Base-by-base conservation (phyloP, 2,888 invertebrate genomes). In the Pycnomerus fuliginosus region DNA sequence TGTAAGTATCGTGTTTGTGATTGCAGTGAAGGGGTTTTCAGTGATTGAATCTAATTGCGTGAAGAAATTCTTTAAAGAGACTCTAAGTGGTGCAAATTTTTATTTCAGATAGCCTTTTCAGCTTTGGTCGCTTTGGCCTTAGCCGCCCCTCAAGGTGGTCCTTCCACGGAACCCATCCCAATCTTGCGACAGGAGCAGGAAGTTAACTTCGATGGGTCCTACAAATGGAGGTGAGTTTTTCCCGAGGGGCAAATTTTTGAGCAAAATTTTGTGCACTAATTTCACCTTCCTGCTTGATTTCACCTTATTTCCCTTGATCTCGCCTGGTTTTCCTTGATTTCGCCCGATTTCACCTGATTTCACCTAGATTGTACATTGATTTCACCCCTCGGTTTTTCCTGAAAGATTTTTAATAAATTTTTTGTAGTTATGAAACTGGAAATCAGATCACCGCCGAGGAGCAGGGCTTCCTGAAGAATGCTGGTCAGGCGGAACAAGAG, bases 171-270 rank as follows among this genome's bases (percentile, higher is more conserved):
- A 49, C 80, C 79, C 1, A 80, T 84, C 17, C 83, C 84, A 8
- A 85, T 85, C 43, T 70, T 85, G 30, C 54, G 79, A 39, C 84
- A 84, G 66, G 83, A 84, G 52, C 81, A 83, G 56, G 78, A 83
- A 60, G 77, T 84, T 12, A 84, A 84, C 58, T 80, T 79, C 16
- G 85, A 85, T 67, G 85, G 85, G 49, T 81, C 82, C 37, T 81
- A 80, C 55, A 77, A 76, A 59, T 79, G 74, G 71, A 76, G 74
- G 76, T 78, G 52, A 11, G 11, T 16, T 11, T 16, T 16, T 29
- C 11, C 17, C 10, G 16, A 11, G 13, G 14, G 16, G 16, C 7
- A 1, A 16, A 28, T 32, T 32, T 32, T 30, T 5, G 20, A 20
- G n/a, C n/a, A n/a, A n/a, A n/a, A n/a, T n/a, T n/a, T n/a, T n/a